Evolutionary conservation across 2,888 invertebrate genomes (phyloP).

Genomic region (Dynastes grantii): DNA sequence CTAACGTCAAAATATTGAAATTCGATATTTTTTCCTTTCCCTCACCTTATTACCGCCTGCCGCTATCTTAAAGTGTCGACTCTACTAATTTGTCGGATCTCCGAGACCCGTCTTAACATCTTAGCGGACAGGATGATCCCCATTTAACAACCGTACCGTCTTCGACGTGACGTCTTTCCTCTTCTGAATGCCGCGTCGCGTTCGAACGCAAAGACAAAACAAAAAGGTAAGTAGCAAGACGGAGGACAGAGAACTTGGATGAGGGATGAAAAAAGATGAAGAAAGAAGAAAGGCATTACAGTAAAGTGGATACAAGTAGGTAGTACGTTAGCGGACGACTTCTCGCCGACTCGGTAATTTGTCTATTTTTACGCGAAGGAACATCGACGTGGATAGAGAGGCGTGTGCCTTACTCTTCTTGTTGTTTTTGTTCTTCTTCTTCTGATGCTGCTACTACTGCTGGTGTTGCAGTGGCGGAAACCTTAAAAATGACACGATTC

Average conservation of each 20-base stretch:
- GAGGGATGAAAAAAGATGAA: too few species aligned
- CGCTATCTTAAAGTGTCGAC: neutral
- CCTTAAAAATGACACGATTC: slow-evolving; percentile 55
- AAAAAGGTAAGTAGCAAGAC: slow-evolving; percentile 36
- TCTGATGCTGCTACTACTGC: neutral
- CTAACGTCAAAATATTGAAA: slow-evolving; percentile 29
- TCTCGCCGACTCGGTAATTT: slow-evolving; percentile 50
- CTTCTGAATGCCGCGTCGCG: slow-evolving; percentile 1
- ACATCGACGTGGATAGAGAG: slow-evolving; percentile 22
- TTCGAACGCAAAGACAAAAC: slow-evolving; percentile 41
- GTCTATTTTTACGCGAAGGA: slow-evolving; percentile 53
- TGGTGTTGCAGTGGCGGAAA: slow-evolving; percentile 38
- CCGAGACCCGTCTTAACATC: neutral
- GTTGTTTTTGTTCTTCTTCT: neutral
- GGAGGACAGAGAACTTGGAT: neutral
- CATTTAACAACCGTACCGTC: slow-evolving; percentile 20
- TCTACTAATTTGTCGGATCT: slow-evolving; percentile 32
- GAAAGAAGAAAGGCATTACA: neutral
- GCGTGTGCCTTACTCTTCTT: neutral
- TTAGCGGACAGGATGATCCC: slow-evolving; percentile 30
- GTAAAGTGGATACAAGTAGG: slow-evolving; percentile 20
- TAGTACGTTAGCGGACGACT: slow-evolving; percentile 18
- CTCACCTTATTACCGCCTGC: neutral
- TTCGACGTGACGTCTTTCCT: slow-evolving; percentile 17
- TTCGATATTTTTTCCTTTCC: neutral